Evolutionary conservation across 1,140 invertebrate genomes (phyloP), one percentile per base, ranked within the genome.

Genomic region (Rhagoletis zephyria): DNA sequence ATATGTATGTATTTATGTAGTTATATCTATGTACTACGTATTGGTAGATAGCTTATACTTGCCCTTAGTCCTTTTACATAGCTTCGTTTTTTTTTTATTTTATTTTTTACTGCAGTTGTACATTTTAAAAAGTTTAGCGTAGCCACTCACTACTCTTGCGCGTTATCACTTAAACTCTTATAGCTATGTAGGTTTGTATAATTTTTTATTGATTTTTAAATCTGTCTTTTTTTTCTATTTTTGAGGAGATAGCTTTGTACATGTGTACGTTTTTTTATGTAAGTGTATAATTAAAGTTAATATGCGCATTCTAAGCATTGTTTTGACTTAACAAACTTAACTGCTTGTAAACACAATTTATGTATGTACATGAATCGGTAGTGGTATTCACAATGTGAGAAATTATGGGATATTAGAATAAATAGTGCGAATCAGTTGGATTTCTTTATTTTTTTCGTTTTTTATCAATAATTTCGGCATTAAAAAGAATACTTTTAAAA

Each of bases 111-210:
- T 7, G 51, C 51, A 56, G 51, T 56, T 56, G 51, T 74, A 74
- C 42, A 74, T 74, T 7, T 74, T 74, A 74, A 74, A 74, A 74
- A 45, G 67, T 48, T 74, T 45, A 12, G 40, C 42, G 40, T 45
- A 74, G 14, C 40, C 67, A 74, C 42, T 45, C 65, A 14, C 67
- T 14, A 45, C 42, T 63, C 42, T 74, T 74, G 67, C 67, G 67
- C 67, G 67, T 74, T 48, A 74, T 70, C 67, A 74, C 67, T 74
- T 74, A 74, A 74, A 74, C 67, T 74, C 67, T 10, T 74, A 74
- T 48, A 30, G 14, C 51, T 74, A 74, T 74, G 45, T 74, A 74
- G 67, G 42, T 74, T 74, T 74, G 67, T 74, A 74, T 74, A 74
- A 45, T 48, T 74, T n/a, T n/a, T n/a, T 74, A 45, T 4, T 14